These are phyloP conservation scores for Gymnogyps californianus DNA, from an alignment of 2,113 vertebrate genomes.

Conservation along the genomic window DNA sequence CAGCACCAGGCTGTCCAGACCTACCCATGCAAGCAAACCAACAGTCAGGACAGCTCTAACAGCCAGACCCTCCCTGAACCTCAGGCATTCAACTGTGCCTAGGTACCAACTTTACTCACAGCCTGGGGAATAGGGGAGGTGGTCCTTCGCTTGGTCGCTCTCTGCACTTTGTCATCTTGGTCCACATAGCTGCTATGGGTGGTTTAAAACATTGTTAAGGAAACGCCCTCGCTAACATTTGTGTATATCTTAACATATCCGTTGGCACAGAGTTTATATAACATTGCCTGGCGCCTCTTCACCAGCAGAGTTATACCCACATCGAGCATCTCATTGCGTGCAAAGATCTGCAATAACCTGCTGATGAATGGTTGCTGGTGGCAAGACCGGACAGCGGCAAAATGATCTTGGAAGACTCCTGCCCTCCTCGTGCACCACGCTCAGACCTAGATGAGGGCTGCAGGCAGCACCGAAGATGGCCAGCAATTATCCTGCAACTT, in stretches of 20 bases:
- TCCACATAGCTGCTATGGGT: neutral
- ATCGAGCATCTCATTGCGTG: accelerated
- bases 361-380: neutral
- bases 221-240: neutral
- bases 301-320: neutral
- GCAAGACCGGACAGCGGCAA: neutral
- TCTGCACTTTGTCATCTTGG: neutral
- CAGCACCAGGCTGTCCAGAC: neutral
- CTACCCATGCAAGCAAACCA: neutral
- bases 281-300: neutral
- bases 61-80: neutral
- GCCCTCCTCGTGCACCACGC: neutral
- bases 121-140: neutral
- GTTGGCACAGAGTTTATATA: neutral
- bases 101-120: neutral
- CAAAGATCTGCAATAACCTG: neutral
- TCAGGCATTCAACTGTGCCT: neutral
- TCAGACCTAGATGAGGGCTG: neutral
- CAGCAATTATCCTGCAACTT: neutral
- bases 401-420: neutral
- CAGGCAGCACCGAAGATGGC: neutral
- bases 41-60: neutral
- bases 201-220: neutral
- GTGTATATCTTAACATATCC: neutral
- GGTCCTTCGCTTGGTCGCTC: neutral